phyloP scores from a whole-genome alignment of 1,140 invertebrate species.

The Bicyclus anynana region DNA sequence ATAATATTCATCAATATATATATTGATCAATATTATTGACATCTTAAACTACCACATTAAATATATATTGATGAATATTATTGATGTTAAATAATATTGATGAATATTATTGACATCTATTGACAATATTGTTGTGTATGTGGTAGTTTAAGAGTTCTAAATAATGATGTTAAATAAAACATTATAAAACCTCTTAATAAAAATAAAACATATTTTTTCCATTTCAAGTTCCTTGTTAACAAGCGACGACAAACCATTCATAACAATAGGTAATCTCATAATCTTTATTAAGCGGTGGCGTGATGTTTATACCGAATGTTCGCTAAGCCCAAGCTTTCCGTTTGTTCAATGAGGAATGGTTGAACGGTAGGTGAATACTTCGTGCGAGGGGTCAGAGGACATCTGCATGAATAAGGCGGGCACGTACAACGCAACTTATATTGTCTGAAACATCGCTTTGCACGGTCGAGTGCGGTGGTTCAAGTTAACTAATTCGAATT shows the following conservation, averaged over 20 bases:
- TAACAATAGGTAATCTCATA: conserved; percentile 35
- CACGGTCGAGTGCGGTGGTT: conserved; percentile 7
- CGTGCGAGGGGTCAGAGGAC: conserved; percentile 34
- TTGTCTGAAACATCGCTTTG: conserved; percentile 4
- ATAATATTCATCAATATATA: too few species aligned
- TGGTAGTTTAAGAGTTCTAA: too few species aligned
- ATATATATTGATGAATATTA: too few species aligned
- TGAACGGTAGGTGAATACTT: conserved; percentile 60
- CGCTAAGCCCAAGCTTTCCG: conserved; percentile 47
- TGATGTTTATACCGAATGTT: conserved; percentile 47
- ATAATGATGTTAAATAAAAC: too few species aligned
- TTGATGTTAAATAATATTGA: too few species aligned
- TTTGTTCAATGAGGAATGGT: conserved; percentile 50
- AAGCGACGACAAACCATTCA: conserved; percentile 15
- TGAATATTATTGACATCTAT: too few species aligned
- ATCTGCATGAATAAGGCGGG: conserved; percentile 71
- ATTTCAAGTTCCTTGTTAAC: conserved; percentile 12
- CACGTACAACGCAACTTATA: conserved; percentile 58
- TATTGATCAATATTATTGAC: too few species aligned
- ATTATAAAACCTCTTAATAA: too few species aligned
- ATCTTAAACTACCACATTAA: too few species aligned
- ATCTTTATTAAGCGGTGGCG: conserved; percentile 53
- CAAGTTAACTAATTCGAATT: conserved; percentile 1
- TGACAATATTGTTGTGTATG: too few species aligned
- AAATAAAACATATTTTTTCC: conserved; percentile 1